These are phyloP conservation scores for Drosophila barbarae DNA, from an alignment of 2,888 invertebrate species.

Conservation along the genomic window DNA sequence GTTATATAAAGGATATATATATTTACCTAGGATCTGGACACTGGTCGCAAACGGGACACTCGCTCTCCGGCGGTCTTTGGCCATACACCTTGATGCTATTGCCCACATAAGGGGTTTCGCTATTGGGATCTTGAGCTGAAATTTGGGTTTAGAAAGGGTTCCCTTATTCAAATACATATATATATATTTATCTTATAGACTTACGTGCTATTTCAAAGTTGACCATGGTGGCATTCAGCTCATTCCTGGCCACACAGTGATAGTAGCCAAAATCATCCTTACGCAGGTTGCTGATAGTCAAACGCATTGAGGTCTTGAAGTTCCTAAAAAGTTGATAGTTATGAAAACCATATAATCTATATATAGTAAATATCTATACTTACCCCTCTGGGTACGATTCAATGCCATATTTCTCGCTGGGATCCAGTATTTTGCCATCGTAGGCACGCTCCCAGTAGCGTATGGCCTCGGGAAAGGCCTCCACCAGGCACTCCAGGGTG, in stretches of 20 bases:
- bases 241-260: conserved; percentile 92
- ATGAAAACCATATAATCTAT: neutral
- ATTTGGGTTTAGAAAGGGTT: neutral
- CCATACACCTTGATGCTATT: conserved; percentile 81
- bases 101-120: conserved; percentile 81
- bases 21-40: conserved; percentile 82
- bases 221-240: conserved; percentile 89
- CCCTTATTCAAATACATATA: neutral
- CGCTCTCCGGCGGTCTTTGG: conserved; percentile 82
- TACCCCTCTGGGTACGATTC: conserved; percentile 81
- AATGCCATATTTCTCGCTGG: conserved; percentile 83
- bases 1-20: conserved; percentile 5
- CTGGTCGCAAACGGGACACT: conserved; percentile 84
- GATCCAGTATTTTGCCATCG: conserved; percentile 87
- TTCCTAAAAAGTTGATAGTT: conserved; percentile 38
- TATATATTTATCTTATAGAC: conserved; percentile 30
- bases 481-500: conserved; percentile 90
- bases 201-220: conserved; percentile 85
- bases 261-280: conserved; percentile 87
- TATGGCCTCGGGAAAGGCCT: conserved; percentile 92
- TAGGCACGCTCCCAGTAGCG: conserved; percentile 89
- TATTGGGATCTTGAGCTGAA: conserved; percentile 80
- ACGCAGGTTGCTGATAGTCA: conserved; percentile 86
- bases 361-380: conserved; percentile 10
- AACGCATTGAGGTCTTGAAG: conserved; percentile 87